Conservation (phyloP, 1,140 invertebrate genomes). For the Pseudachorutes palmiensis region DNA sequence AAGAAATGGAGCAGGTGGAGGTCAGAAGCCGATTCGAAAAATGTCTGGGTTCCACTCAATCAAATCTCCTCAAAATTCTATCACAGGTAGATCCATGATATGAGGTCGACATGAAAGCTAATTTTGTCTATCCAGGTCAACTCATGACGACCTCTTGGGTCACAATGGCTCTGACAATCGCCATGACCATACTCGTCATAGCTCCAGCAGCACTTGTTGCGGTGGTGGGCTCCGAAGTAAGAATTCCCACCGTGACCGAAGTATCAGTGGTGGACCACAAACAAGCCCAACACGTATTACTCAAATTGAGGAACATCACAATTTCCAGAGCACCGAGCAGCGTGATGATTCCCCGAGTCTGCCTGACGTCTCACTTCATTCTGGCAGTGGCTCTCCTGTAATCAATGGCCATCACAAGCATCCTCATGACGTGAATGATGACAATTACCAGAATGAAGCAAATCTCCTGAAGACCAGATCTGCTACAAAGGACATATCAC, state of each 20-base stretch:
- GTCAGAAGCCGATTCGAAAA: conserved; percentile 28
- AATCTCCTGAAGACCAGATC: too few species aligned
- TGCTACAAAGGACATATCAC: too few species aligned
- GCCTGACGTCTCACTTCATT: neutral
- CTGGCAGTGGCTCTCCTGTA: neutral
- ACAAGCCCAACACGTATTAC: neutral
- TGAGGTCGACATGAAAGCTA: neutral
- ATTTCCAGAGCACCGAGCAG: neutral
- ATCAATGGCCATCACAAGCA: neutral
- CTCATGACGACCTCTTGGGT: conserved; percentile 30
- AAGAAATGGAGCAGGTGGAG: conserved; percentile 38
- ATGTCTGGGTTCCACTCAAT: conserved; percentile 35
- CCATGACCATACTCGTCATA: neutral
- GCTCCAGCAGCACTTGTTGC: neutral
- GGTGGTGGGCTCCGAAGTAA: neutral
- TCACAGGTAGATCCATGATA: conserved; percentile 9
- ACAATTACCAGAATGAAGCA: too few species aligned
- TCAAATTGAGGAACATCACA: conserved; percentile 15
- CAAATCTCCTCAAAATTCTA: conserved; percentile 36
- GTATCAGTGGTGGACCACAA: neutral
- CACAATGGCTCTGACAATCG: conserved; percentile 15
- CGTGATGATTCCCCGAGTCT: neutral
- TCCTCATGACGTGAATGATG: too few species aligned
- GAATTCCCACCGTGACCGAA: neutral
- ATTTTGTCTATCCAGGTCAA: conserved; percentile 21